Conservation (phyloP, 1,140 invertebrate species). For the Tachypleus tridentatus region DNA sequence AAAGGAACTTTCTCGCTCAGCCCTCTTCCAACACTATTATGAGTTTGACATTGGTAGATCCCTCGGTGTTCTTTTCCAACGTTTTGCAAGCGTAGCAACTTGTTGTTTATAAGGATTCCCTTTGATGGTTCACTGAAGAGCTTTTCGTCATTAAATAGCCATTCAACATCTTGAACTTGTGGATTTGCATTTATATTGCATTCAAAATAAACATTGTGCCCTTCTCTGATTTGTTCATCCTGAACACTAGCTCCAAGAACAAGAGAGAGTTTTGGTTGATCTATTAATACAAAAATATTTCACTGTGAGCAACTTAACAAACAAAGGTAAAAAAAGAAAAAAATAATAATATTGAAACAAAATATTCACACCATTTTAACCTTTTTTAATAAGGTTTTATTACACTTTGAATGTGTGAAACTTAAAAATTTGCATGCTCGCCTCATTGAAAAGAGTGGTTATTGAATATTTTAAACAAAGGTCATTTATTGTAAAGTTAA, state of each 20-base stretch:
- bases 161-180: slow-evolving; percentile 58
- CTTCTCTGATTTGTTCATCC: slow-evolving; percentile 58
- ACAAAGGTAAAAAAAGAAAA: too few relatives aligned
- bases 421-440: too few relatives aligned
- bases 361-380: too few relatives aligned
- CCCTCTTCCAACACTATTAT: slow-evolving; percentile 18
- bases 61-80: slow-evolving; percentile 12
- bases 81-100: slow-evolving; percentile 10
- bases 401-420: too few relatives aligned
- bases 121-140: not conserved
- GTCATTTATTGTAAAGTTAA: too few relatives aligned
- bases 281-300: slow-evolving; percentile 1
- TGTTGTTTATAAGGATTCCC: not conserved
- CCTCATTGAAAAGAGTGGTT: too few relatives aligned
- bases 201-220: slow-evolving; percentile 76
- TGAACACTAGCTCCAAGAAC: slow-evolving; percentile 40
- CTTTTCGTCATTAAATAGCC: slow-evolving; percentile 53
- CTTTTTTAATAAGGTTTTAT: too few relatives aligned
- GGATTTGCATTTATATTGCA: slow-evolving; percentile 78
- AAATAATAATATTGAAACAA: too few relatives aligned
- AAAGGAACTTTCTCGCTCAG: slow-evolving; percentile 15
- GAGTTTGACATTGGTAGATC: slow-evolving; percentile 14
- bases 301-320: too few relatives aligned
- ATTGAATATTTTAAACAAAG: too few relatives aligned
- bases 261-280: slow-evolving; percentile 18